phyloP scores from a whole-genome alignment of 2,888 invertebrate genomes.

The Hypselothyrea guttata region DNA sequence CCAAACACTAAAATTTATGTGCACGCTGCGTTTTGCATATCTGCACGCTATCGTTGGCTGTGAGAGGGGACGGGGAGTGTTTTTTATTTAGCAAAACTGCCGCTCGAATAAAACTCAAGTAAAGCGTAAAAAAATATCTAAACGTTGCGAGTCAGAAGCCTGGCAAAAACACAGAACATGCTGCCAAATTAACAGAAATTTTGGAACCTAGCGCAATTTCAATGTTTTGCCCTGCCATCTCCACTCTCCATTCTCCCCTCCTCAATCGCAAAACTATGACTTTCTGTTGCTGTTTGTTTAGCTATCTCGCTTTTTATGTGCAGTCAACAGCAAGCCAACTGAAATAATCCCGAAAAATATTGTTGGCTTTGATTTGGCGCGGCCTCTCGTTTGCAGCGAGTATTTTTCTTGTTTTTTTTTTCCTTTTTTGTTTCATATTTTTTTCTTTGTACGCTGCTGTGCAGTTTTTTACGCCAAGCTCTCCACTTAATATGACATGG shows the following conservation, averaged over 20 bases:
- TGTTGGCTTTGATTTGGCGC: slow-evolving; percentile 77
- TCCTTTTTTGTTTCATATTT: slow-evolving; percentile 9
- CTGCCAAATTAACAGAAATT: slow-evolving; percentile 74
- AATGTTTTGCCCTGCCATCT: slow-evolving; percentile 9
- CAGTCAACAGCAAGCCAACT: slow-evolving; percentile 67
- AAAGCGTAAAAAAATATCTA: slow-evolving; percentile 71
- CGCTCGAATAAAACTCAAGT: slow-evolving; percentile 67
- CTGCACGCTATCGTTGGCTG: slow-evolving; percentile 35
- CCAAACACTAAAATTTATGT: slow-evolving; percentile 67
- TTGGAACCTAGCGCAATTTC: slow-evolving; percentile 49
- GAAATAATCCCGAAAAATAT: slow-evolving; percentile 74
- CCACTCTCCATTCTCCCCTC: not conserved
- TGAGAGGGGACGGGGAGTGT: not conserved
- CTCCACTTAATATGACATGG: slow-evolving; percentile 66
- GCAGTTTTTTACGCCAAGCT: slow-evolving; percentile 32
- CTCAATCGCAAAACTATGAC: not conserved
- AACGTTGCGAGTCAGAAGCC: slow-evolving; percentile 44
- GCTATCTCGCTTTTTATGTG: slow-evolving; percentile 24
- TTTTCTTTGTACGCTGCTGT: slow-evolving; percentile 20
- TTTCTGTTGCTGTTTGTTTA: not conserved
- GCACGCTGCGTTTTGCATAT: slow-evolving; percentile 70
- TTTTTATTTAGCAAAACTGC: slow-evolving; percentile 23
- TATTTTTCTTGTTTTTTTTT: slow-evolving; percentile 23
- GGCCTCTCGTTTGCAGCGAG: slow-evolving; percentile 46
- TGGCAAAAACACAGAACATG: slow-evolving; percentile 44